Percentiles rank a stretch among this genome's conserved stretches.
Evolutionary conservation across 2,113 vertebrate genomes (phyloP).

Genomic region (Amphiprion percula): DNA sequence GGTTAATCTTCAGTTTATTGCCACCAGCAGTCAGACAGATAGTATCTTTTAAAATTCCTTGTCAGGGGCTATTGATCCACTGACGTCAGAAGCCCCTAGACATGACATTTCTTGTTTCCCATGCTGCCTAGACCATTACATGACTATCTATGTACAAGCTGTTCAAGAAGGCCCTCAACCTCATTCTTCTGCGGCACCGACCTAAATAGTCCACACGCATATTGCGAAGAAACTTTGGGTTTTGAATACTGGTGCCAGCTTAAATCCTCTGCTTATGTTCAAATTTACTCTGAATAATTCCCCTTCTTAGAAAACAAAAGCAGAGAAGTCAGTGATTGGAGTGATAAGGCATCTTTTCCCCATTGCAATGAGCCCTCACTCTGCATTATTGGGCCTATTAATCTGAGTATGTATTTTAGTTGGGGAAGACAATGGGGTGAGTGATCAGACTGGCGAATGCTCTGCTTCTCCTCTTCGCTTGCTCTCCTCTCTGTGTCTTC

Average conservation of each 20-base stretch:
- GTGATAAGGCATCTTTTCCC: conserved; percentile 57
- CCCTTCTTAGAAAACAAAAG: conserved; percentile 63
- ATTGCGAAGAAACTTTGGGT: conserved; percentile 34
- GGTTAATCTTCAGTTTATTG: conserved; percentile 87
- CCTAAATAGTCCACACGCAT: conserved; percentile 43
- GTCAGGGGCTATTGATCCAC: conserved; percentile 81
- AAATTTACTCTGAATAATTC: conserved; percentile 49
- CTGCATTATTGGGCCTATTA: conserved; percentile 73
- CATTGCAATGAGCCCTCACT: conserved; percentile 58
- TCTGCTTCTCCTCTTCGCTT: conserved; percentile 41
- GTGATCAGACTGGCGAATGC: conserved; percentile 60
- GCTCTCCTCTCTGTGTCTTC: conserved; percentile 74
- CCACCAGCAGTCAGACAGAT: conserved; percentile 84
- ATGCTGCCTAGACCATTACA: conserved; percentile 68
- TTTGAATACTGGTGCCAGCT: conserved; percentile 25
- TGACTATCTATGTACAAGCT: conserved; percentile 66
- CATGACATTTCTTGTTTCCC: conserved; percentile 82
- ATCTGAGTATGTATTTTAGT: conserved; percentile 83
- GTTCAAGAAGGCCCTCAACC: conserved; percentile 35
- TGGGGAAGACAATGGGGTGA: conserved; percentile 77
- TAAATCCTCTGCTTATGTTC: conserved; percentile 51
- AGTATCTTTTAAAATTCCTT: conserved; percentile 84
- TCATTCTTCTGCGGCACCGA: conserved; percentile 17
- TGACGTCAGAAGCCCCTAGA: conserved; percentile 78
- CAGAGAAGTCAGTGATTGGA: conserved; percentile 46